Conservation (phyloP, 1,140 invertebrate genomes). For the Zaprionus tsacasi region DNA sequence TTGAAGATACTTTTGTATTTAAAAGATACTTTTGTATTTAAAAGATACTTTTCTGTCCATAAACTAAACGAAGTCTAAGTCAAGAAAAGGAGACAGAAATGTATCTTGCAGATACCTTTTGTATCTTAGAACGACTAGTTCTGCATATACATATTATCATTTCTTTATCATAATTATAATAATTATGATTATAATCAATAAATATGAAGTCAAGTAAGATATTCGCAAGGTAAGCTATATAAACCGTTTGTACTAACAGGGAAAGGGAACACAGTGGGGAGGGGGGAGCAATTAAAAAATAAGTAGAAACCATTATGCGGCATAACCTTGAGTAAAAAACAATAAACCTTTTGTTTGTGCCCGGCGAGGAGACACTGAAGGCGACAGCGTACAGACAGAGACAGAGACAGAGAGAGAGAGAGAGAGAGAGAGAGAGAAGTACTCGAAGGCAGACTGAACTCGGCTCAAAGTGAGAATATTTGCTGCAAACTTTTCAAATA, state of each 20-base stretch:
- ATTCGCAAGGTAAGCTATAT: neutral
- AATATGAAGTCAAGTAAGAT: neutral
- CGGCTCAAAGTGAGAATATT: conserved; percentile 44
- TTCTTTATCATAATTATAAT: too few species aligned
- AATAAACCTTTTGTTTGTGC: conserved; percentile 20
- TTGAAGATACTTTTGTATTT: neutral
- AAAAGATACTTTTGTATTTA: too few species aligned
- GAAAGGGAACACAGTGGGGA: neutral
- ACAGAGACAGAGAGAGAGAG: neutral
- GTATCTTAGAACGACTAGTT: too few species aligned
- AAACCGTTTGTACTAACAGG: neutral
- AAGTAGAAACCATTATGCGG: conserved; percentile 26
- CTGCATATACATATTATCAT: too few species aligned
- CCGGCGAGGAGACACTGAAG: neutral
- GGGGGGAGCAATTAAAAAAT: conserved; percentile 12
- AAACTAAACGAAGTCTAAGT: too few species aligned
- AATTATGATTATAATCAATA: too few species aligned
- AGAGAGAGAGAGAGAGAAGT: neutral
- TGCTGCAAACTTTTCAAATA: conserved; percentile 73
- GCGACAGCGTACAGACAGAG: neutral
- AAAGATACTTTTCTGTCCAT: too few species aligned
- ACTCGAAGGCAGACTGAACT: neutral
- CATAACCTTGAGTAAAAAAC: conserved; percentile 8
- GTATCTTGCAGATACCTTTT: too few species aligned
- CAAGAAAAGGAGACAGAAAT: too few species aligned